These are phyloP conservation scores for Graphium colonna DNA, from an alignment of 2,888 invertebrate genomes.

Conservation along the genomic window DNA sequence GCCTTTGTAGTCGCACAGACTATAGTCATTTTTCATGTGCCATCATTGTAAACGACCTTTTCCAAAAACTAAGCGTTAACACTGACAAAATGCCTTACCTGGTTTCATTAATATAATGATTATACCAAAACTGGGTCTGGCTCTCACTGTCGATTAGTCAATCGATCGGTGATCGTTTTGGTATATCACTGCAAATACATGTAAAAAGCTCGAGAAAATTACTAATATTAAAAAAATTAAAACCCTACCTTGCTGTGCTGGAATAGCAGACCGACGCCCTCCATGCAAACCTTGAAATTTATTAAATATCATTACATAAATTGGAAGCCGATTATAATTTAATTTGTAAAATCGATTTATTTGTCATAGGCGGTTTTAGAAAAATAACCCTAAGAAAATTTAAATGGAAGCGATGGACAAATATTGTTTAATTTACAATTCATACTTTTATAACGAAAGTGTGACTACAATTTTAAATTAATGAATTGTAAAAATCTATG, in stretches of 20 bases:
- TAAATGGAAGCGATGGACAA: too few species aligned
- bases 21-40: constrained; percentile 43
- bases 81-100: constrained; percentile 72
- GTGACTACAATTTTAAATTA: too few species aligned
- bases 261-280: constrained; percentile 99
- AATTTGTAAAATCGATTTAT: too few species aligned
- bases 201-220: constrained; percentile 68
- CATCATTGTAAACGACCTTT: constrained; percentile 47
- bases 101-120: constrained; percentile 25
- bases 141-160: constrained; percentile 4
- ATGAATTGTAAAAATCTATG: too few species aligned
- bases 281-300: constrained; percentile 96
- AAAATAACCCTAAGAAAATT: too few species aligned
- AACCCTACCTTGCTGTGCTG: constrained; percentile 98
- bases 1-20: constrained; percentile 42
- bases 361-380: too few species aligned
- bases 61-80: constrained; percentile 62
- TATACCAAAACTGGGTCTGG: constrained; percentile 27
- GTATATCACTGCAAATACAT: constrained; percentile 55
- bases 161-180: constrained; percentile 43
- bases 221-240: constrained; percentile 37
- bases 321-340: too few species aligned
- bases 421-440: too few species aligned
- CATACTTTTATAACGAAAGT: too few species aligned
- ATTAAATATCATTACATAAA: too few species aligned